Percentiles rank a stretch among this genome's conserved stretches.
Conservation (phyloP, 2,888 invertebrate genomes). For the Caenorhabditis macrosperma region DNA sequence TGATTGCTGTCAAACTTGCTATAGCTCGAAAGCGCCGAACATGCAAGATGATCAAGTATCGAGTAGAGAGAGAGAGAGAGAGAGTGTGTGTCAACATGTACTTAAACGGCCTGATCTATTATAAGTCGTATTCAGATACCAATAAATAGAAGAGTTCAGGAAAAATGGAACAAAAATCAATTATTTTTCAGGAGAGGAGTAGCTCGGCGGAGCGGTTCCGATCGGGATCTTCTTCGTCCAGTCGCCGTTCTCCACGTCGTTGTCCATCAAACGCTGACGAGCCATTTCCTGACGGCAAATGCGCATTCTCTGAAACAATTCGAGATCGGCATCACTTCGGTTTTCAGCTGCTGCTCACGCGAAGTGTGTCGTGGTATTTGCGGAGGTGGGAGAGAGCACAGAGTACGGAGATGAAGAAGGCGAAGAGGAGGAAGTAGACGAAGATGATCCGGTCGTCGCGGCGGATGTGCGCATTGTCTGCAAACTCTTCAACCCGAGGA, state of each 20-base stretch:
- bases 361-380: constrained; percentile 1
- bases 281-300: background rate
- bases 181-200: constrained; percentile 31
- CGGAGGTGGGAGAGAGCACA: constrained; percentile 15
- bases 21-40: too few relatives aligned
- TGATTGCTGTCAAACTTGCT: too few relatives aligned
- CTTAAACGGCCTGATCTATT: too few relatives aligned
- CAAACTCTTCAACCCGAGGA: background rate
- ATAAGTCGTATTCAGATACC: too few relatives aligned
- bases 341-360: background rate
- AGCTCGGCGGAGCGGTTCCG: constrained; percentile 37
- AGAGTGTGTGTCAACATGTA: too few relatives aligned
- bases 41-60: too few relatives aligned
- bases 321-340: too few relatives aligned
- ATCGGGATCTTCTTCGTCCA: constrained; percentile 38
- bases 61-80: too few relatives aligned
- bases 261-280: background rate
- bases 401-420: constrained; percentile 5
- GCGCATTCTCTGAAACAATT: constrained; percentile 4
- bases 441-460: background rate
- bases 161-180: background rate
- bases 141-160: background rate
- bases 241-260: background rate
- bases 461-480: constrained; percentile 11
- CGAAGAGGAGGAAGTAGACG: constrained; percentile 24